Conservation (phyloP, 2,113 vertebrate species). For the Passer montanus region DNA sequence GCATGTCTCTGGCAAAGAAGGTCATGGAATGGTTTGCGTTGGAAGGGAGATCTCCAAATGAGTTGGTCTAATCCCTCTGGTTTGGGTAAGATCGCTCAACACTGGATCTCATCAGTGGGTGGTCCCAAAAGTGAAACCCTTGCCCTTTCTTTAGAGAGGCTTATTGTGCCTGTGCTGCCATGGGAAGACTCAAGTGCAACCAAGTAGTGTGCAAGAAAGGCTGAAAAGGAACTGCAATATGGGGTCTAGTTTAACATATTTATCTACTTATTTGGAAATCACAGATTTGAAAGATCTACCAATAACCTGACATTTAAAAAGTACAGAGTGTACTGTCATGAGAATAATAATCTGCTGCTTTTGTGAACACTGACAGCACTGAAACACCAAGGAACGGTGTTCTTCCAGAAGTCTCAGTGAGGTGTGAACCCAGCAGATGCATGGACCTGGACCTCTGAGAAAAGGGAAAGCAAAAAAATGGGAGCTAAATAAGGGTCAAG, state of each 20-base stretch:
- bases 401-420: not conserved
- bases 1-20: not conserved
- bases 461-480: not conserved
- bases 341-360: not conserved
- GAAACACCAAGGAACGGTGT: not conserved
- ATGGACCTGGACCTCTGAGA: not conserved
- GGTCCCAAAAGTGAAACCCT: not conserved
- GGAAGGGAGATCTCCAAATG: not conserved
- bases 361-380: not conserved
- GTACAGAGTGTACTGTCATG: not conserved
- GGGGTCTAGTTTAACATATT: not conserved
- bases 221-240: not conserved
- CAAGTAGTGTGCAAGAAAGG: not conserved
- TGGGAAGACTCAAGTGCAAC: not conserved
- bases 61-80: not conserved
- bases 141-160: not conserved
- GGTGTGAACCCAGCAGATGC: not conserved
- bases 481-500: not conserved
- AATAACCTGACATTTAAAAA: accelerated
- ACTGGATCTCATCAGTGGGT: not conserved
- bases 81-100: not conserved
- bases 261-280: not conserved
- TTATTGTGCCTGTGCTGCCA: not conserved
- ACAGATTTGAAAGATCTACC: not conserved
- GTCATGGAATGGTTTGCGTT: not conserved